phyloP scores from a whole-genome alignment of 2,113 vertebrate genomes.

The human region DNA sequence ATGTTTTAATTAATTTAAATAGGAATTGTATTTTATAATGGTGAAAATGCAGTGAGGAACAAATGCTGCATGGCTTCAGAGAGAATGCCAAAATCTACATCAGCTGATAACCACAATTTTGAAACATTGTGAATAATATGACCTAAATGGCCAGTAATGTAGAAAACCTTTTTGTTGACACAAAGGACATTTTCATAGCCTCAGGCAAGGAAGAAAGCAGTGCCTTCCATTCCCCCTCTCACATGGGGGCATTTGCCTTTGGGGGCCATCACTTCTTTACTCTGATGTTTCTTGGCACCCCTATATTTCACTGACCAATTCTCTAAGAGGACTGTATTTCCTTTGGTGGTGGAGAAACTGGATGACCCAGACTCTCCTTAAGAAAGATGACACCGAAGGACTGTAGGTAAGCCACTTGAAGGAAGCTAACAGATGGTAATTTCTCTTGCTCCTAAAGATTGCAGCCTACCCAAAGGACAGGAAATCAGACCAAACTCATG shows the following conservation, averaged over 20 bases:
- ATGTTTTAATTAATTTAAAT: slow-evolving; percentile 69
- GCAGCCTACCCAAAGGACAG: neutral
- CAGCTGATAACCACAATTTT: slow-evolving; percentile 57
- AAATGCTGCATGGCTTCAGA: slow-evolving; percentile 66
- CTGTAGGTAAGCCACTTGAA: slow-evolving; percentile 61
- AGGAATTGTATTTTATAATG: slow-evolving; percentile 72
- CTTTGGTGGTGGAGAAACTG: slow-evolving; percentile 62
- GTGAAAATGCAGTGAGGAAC: slow-evolving; percentile 61
- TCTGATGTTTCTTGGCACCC: slow-evolving; percentile 35
- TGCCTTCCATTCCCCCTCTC: neutral
- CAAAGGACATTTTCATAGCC: neutral
- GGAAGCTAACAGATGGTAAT: slow-evolving; percentile 28
- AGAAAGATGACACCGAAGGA: slow-evolving; percentile 61
- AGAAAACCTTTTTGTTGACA: slow-evolving; percentile 60
- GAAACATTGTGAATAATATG: slow-evolving; percentile 44
- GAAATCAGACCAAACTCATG: neutral
- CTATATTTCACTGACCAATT: neutral
- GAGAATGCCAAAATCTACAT: slow-evolving; percentile 64
- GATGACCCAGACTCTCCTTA: slow-evolving; percentile 63
- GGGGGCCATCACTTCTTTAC: neutral
- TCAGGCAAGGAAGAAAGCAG: slow-evolving; percentile 25
- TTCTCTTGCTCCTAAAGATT: slow-evolving; percentile 59
- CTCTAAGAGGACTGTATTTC: neutral
- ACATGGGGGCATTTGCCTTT: neutral
- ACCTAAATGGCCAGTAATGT: slow-evolving; percentile 60